Evolutionary conservation across 2,113 vertebrate genomes (phyloP).

Genomic region (Cairina moschata): DNA sequence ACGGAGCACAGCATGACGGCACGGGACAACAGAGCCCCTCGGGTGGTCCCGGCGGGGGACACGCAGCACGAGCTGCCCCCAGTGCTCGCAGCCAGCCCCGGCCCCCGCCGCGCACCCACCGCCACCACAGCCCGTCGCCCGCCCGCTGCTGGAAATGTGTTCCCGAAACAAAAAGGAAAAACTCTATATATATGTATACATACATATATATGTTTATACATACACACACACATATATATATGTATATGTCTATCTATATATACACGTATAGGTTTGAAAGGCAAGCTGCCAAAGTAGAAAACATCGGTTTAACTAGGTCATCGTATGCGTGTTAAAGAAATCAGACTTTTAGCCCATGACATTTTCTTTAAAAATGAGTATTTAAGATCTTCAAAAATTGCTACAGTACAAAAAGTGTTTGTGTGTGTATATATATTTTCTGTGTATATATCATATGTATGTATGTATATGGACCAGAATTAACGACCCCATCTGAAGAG

Average conservation of each 20-base stretch:
- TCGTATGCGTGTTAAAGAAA: slow-evolving; percentile 73
- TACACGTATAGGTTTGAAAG: slow-evolving; percentile 42
- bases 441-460: slow-evolving; percentile 67
- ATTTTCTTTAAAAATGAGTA: slow-evolving; percentile 79
- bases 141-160: not conserved
- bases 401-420: slow-evolving; percentile 81
- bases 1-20: too few species aligned
- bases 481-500: slow-evolving; percentile 72
- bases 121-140: not conserved
- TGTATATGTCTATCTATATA: slow-evolving; percentile 25
- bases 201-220: slow-evolving; percentile 52
- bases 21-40: too few species aligned
- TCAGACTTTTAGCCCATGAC: slow-evolving; percentile 67
- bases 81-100: not conserved
- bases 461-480: slow-evolving; percentile 71
- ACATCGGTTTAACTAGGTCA: slow-evolving; percentile 59
- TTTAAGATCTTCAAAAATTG: slow-evolving; percentile 82
- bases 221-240: slow-evolving; percentile 60
- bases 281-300: slow-evolving; percentile 76
- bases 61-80: not conserved
- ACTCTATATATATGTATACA: slow-evolving; percentile 35
- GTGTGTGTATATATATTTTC: slow-evolving; percentile 65
- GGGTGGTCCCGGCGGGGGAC: too few species aligned
- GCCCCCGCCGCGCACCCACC: not conserved
- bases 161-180: slow-evolving; percentile 45